Conservation (phyloP, 2,113 vertebrate species). For the Phalacrocorax pelagicus region DNA sequence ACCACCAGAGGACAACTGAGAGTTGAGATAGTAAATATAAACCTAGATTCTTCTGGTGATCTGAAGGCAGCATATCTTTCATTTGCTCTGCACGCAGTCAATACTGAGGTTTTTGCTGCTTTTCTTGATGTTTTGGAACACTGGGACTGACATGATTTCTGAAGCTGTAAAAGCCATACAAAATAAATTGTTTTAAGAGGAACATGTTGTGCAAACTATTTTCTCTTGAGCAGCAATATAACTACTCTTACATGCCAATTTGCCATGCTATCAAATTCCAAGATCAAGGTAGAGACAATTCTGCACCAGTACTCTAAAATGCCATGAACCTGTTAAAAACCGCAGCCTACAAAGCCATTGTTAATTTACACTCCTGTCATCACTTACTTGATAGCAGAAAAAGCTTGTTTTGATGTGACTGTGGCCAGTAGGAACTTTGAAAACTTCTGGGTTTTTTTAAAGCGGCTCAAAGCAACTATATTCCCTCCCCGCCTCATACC, state of each 20-base stretch:
- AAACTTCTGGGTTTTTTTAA: neutral
- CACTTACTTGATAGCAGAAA: neutral
- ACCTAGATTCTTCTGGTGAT: neutral
- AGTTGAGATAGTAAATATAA: neutral
- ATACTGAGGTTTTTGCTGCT: neutral
- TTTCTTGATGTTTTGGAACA: neutral
- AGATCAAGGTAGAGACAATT: neutral
- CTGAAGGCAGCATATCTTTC: neutral
- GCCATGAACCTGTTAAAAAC: neutral
- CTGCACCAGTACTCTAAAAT: neutral
- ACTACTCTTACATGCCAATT: neutral
- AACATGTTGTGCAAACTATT: neutral
- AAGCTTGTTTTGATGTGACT: neutral
- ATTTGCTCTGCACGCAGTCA: neutral
- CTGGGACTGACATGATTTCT: neutral
- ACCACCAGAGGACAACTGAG: neutral
- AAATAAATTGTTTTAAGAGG: neutral
- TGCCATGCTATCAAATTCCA: neutral
- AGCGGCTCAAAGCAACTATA: neutral
- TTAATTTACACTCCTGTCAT: neutral
- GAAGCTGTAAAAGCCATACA: neutral
- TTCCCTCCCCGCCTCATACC: rapidly evolving
- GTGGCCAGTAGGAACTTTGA: neutral
- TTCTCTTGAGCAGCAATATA: neutral
- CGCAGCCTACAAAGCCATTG: neutral